Base-by-base conservation (phyloP, 2,888 invertebrate species). In the Lepeophtheirus nordmannii region DNA sequence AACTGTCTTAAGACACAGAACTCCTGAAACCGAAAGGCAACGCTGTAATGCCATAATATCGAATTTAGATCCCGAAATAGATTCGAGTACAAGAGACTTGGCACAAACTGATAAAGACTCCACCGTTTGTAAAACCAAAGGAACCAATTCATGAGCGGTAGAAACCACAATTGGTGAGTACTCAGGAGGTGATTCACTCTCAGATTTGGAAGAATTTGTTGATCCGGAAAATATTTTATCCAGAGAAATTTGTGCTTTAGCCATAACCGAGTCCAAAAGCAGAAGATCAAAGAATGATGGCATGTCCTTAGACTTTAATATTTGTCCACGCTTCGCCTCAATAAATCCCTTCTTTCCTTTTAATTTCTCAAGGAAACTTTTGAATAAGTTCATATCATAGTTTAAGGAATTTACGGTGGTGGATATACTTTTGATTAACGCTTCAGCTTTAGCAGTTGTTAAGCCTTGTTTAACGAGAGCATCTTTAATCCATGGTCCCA, bases 381-480 rank as follows among this genome's bases (percentile, higher is more conserved):
- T 82, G 1, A 83, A 82, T n/a, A 82, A 76, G 53, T 79, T 78
- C 5, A 83, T 78, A 69, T 82, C 81, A 70, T 81, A 58, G 9
- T 14, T n/a, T 17, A 65, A 22, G 10, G 38, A 30, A 11, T 30
- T 58, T 37, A 65, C 58, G 14, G 39, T 39, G 39, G 65, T n/a
- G 59, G 84, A 83, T 1, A 87, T 85, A 0, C 82, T 82, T 70
- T 85, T 83, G 30, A 87, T 73, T 57, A 87, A 76, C 71, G 83
- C 83, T 72, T 86, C 86, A 0, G 85, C 83, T 69, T 79, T 82
- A 70, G 88, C 87, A 0, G 88, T 87, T 71, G 87, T 89, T 83
- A 89, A 85, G 68, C 89, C 89, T 78, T 91, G 90, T 72, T 89
- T 89, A 9, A 89, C 87, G 1, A 93, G 80, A 67, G 87, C 89